Evolutionary conservation across 2,888 invertebrate species (phyloP), one percentile per base, ranked within the genome.

Genomic region (Folsomia manolachei): DNA sequence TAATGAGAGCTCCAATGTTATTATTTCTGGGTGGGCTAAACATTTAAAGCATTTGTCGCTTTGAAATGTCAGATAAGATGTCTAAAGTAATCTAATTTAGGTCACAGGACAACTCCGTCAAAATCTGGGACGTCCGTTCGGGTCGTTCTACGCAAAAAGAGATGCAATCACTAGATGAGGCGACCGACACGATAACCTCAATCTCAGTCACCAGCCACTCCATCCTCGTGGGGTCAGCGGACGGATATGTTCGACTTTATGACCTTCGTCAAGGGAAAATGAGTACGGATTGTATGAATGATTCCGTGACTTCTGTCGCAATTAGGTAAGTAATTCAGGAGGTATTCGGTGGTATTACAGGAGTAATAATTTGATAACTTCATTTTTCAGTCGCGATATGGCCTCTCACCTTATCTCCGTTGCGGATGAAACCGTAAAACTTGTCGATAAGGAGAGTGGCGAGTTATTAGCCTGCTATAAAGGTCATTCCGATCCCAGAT

Each of bases 331-430:
- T n/a, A n/a, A n/a, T n/a, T n/a, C n/a, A n/a, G n/a, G n/a, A n/a
- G n/a, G n/a, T n/a, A n/a, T n/a, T n/a, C n/a, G n/a, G n/a, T n/a
- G n/a, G n/a, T n/a, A n/a, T n/a, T n/a, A n/a, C n/a, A n/a, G n/a
- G n/a, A n/a, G n/a, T n/a, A n/a, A n/a, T n/a, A n/a, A n/a, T n/a
- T n/a, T n/a, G n/a, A n/a, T n/a, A n/a, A n/a, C n/a, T n/a, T n/a
- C n/a, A n/a, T n/a, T n/a, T n/a, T n/a, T 64, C 27, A 96, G 97
- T 0, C 89, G 91, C 79, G 99, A 99, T 84, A 93, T 93, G 0
- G 97, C 97, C 82, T 98, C 98, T 82, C 87, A 93, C 74, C 86
- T 99, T 21, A 88, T 90, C 0, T 92, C 94, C 80, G 92, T 94
- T 79, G 88, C 93, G 4, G 95, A 97, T 83, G 91, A 89, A 79